These are phyloP conservation scores for Achlya flavicornis DNA, from an alignment of 2,888 invertebrate genomes.

Conservation along the genomic window DNA sequence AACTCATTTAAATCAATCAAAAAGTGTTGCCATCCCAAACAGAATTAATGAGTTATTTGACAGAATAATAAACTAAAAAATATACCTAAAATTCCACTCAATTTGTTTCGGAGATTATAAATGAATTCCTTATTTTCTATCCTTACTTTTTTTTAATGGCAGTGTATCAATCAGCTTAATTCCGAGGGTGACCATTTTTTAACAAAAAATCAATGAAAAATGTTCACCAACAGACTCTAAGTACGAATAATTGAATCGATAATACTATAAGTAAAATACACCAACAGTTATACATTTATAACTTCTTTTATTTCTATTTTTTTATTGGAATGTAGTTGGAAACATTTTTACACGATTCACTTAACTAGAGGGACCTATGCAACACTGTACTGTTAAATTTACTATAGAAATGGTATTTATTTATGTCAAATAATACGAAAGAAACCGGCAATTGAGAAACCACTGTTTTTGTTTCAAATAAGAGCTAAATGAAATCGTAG, in stretches of 20 bases:
- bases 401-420: not conserved
- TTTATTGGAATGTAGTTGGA: conserved; percentile 58
- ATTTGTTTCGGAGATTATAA: conserved; percentile 20
- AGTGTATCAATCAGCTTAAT: conserved; percentile 51
- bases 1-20: not conserved
- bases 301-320: conserved; percentile 36
- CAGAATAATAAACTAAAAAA: not conserved
- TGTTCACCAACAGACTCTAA: conserved; percentile 67
- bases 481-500: not conserved
- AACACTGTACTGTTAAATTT: conserved; percentile 4
- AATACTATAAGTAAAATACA: conserved; percentile 50
- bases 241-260: conserved; percentile 78
- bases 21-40: too few relatives aligned
- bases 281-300: conserved; percentile 45
- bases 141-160: conserved; percentile 59
- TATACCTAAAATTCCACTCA: not conserved
- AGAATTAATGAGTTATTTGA: not conserved
- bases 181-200: conserved; percentile 57
- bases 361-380: conserved; percentile 9
- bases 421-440: not conserved
- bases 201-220: conserved; percentile 40
- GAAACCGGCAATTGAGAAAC: not conserved
- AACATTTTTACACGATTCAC: conserved; percentile 20
- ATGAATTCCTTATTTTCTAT: conserved; percentile 27
- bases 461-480: not conserved